phyloP scores from a whole-genome alignment of 1,140 invertebrate species.

The Drosophila tsacasi region DNA sequence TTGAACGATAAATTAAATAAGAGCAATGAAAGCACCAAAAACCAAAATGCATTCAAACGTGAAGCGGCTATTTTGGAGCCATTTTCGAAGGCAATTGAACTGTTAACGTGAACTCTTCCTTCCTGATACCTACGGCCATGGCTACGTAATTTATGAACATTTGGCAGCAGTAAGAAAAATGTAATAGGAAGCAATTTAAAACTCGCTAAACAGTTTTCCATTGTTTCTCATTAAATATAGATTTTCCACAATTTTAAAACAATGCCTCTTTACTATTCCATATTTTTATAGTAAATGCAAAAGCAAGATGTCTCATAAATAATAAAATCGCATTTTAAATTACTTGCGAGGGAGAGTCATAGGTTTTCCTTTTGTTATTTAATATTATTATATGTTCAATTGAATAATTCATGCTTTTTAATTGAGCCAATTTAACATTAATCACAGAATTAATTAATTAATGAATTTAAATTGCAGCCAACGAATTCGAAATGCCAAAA shows the following conservation, averaged over 20 bases:
- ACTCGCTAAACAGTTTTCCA: neutral
- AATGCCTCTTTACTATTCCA: neutral
- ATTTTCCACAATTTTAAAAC: neutral
- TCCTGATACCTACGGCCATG: neutral
- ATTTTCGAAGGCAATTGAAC: constrained; percentile 41
- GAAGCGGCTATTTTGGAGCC: constrained; percentile 19
- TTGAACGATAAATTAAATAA: constrained; percentile 80
- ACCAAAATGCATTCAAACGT: constrained; percentile 48
- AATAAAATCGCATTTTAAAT: neutral
- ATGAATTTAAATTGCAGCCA: constrained; percentile 11
- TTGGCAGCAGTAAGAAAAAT: neutral
- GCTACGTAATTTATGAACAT: constrained; percentile 4
- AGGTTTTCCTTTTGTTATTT: neutral
- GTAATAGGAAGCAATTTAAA: neutral
- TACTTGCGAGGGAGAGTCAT: no score
- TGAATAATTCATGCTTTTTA: neutral
- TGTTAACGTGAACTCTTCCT: constrained; percentile 22
- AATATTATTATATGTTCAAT: neutral
- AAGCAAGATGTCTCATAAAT: neutral
- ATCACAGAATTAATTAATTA: constrained; percentile 11
- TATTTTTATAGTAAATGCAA: neutral
- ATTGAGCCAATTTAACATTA: neutral
- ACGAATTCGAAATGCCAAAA: constrained; percentile 3
- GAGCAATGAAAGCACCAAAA: constrained; percentile 22
- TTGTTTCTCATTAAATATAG: neutral